phyloP scores from a whole-genome alignment of 2,113 vertebrate species.

The Lates calcarifer region DNA sequence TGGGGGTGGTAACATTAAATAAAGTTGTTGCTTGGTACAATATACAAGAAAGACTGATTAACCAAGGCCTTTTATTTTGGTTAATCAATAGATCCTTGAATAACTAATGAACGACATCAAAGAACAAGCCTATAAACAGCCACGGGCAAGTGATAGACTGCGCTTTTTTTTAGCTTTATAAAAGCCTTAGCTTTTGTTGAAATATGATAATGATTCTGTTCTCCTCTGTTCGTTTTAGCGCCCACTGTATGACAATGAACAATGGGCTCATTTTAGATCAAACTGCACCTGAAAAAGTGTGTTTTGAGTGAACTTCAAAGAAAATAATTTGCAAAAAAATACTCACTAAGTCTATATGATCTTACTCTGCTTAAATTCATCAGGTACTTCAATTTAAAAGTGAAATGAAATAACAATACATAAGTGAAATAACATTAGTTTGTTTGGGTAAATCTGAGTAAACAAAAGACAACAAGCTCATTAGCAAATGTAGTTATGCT shows the following conservation, averaged over 20 bases:
- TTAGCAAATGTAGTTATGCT: not conserved
- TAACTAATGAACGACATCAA: slow-evolving; percentile 79
- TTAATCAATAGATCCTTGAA: slow-evolving; percentile 83
- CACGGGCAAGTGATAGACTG: slow-evolving; percentile 70
- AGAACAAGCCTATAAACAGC: slow-evolving; percentile 72
- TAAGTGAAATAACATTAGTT: not conserved
- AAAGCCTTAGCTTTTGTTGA: slow-evolving; percentile 72
- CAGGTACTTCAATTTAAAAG: not conserved
- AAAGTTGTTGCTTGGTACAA: slow-evolving; percentile 56
- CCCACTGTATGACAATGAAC: slow-evolving; percentile 46
- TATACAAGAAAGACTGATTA: slow-evolving; percentile 72
- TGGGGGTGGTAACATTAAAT: slow-evolving; percentile 56
- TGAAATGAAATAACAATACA: not conserved
- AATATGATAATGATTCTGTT: slow-evolving; percentile 74
- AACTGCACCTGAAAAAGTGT: slow-evolving; percentile 44
- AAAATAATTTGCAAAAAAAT: slow-evolving; percentile 11
- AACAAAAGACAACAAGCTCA: slow-evolving; percentile 20
- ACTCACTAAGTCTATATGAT: slow-evolving; percentile 11
- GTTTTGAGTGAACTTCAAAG: slow-evolving; percentile 48
- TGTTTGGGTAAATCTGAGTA: not conserved
- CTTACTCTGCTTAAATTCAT: not conserved
- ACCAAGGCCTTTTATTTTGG: slow-evolving; percentile 75
- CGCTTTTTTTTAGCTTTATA: slow-evolving; percentile 74
- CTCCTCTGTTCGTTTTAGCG: slow-evolving; percentile 55
- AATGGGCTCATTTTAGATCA: slow-evolving; percentile 58